A percentile compares a stretch with the other conserved stretches of the same genome.
These are phyloP conservation scores for Chrysolina oricalcia DNA, from an alignment of 2,888 invertebrate genomes.

Conservation along the genomic window DNA sequence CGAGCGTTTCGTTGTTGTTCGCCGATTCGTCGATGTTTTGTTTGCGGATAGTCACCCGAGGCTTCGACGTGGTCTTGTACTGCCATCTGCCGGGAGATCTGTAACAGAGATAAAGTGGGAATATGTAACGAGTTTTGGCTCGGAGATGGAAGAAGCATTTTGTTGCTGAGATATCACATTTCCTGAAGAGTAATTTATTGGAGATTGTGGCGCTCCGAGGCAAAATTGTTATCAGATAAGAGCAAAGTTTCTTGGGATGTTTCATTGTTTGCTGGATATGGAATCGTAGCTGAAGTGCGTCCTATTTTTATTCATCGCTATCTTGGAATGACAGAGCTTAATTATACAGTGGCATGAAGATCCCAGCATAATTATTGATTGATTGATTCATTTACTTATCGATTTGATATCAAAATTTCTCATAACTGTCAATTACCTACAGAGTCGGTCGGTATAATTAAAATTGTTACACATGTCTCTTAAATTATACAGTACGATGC, in stretches of 20 bases:
- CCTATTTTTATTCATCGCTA: neutral
- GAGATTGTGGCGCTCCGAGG: constrained; percentile 24
- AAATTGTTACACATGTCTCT: too few relatives aligned
- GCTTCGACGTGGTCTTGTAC: constrained; percentile 91
- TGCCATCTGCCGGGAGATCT: constrained; percentile 91
- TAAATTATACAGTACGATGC: too few relatives aligned
- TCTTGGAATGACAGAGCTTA: neutral
- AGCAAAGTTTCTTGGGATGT: constrained; percentile 31
- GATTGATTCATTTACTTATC: too few relatives aligned
- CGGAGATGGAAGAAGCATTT: constrained; percentile 29
- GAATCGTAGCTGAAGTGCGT: neutral
- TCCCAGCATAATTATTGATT: too few relatives aligned
- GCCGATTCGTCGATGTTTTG: constrained; percentile 74
- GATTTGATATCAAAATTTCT: too few relatives aligned
- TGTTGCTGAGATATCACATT: constrained; percentile 40
- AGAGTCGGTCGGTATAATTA: too few relatives aligned
- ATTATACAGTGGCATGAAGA: neutral
- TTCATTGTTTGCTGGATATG: neutral
- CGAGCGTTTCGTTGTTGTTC: constrained; percentile 66
- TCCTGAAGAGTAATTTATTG: constrained; percentile 45
- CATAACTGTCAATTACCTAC: too few relatives aligned
- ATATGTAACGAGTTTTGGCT: constrained; percentile 48
- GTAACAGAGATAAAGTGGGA: constrained; percentile 48
- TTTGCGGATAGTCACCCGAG: constrained; percentile 86
- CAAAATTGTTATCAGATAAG: constrained; percentile 36